Percentiles rank a stretch among this genome's conserved stretches.
phyloP scores from a whole-genome alignment of 2,113 vertebrate genomes.

The Ochotona princeps region DNA sequence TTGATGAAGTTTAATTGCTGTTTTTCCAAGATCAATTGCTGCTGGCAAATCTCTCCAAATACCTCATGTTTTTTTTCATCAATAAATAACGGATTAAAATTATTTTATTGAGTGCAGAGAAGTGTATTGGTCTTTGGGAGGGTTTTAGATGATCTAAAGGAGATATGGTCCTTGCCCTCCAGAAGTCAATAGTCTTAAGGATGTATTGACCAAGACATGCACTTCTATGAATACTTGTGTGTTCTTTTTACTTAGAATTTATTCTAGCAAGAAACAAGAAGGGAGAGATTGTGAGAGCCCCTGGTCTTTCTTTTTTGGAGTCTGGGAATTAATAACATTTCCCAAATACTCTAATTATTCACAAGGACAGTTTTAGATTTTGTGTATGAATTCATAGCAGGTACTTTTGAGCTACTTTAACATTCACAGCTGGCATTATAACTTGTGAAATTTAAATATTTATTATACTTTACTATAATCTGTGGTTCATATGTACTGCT shows the following conservation, averaged over 20 bases:
- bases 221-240: constrained; percentile 42
- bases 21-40: constrained; percentile 68
- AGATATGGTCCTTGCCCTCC: constrained; percentile 40
- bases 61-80: constrained; percentile 55
- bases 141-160: constrained; percentile 52
- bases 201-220: constrained; percentile 47
- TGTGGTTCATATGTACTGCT: neutral
- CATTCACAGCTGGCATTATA: neutral
- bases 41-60: constrained; percentile 63
- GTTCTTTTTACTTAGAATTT: neutral
- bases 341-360: constrained; percentile 33
- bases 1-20: constrained; percentile 72
- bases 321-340: constrained; percentile 34
- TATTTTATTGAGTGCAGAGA: constrained; percentile 69
- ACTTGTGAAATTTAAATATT: constrained; percentile 3
- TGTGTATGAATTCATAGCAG: constrained; percentile 9
- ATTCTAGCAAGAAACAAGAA: constrained; percentile 30
- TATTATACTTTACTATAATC: neutral
- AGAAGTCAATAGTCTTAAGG: constrained; percentile 63
- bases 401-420: neutral
- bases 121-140: constrained; percentile 54
- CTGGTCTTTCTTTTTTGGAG: neutral
- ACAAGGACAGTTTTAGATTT: neutral
- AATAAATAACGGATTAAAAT: constrained; percentile 77
- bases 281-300: neutral